phyloP scores from a whole-genome alignment of 2,888 invertebrate species.

The Brachypterus glaber region DNA sequence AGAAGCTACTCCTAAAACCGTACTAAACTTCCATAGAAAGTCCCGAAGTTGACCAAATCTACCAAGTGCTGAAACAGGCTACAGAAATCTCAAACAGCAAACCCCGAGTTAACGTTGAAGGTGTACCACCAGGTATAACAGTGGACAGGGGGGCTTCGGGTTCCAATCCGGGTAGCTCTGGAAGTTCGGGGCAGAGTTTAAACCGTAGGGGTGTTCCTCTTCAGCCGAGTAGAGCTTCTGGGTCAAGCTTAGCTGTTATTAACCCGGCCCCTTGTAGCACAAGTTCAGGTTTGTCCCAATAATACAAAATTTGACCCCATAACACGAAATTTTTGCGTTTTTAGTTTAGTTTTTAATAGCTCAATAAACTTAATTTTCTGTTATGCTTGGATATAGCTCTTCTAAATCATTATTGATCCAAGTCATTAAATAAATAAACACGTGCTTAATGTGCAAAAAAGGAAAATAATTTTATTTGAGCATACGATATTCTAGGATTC shows the following conservation, averaged over 20 bases:
- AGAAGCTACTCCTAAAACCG: no score
- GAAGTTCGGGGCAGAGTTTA: constrained; percentile 46
- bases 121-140: constrained; percentile 38
- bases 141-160: constrained; percentile 31
- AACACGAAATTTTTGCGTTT: no score
- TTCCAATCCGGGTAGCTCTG: constrained; percentile 38
- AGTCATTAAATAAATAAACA: no score
- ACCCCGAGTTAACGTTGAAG: constrained; percentile 33
- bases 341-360: no score
- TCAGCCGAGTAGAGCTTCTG: constrained; percentile 42
- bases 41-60: constrained; percentile 78
- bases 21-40: constrained; percentile 41
- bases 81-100: constrained; percentile 67
- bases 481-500: no score
- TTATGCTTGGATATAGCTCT: no score
- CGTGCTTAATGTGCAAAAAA: no score
- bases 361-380: no score
- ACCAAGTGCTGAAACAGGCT: constrained; percentile 91
- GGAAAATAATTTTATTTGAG: no score
- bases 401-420: no score
- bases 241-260: constrained; percentile 49
- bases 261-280: constrained; percentile 57
- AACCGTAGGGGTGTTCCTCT: constrained; percentile 39
- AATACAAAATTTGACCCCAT: no score
- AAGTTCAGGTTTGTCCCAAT: constrained; percentile 55